Evolutionary conservation across 2,797 vertebrate genomes (phyloP).

Genomic region (Mallotus villosus): DNA sequence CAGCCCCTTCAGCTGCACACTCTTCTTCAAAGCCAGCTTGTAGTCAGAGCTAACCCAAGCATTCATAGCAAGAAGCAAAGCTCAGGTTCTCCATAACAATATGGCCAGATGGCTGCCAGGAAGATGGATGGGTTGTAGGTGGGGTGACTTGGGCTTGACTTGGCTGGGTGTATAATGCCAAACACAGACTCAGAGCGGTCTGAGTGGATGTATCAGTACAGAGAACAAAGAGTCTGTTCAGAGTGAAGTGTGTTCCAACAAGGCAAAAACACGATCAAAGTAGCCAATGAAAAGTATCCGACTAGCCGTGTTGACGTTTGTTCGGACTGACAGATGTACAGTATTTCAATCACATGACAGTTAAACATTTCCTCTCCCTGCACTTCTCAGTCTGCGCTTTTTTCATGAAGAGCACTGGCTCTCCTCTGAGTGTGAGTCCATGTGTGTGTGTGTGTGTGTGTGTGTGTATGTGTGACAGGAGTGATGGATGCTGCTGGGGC

Average conservation of each 20-base stretch:
- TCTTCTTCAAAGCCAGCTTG: constrained; percentile 63
- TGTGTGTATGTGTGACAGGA: constrained; percentile 51
- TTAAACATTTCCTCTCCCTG: background rate
- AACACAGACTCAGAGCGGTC: constrained; percentile 56
- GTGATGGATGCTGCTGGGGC: constrained; percentile 72
- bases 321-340: background rate
- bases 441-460: background rate
- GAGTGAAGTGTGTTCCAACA: constrained; percentile 41
- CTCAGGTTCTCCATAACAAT: constrained; percentile 65
- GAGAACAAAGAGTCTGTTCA: constrained; percentile 53
- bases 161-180: constrained; percentile 71
- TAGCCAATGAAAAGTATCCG: background rate
- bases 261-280: constrained; percentile 48
- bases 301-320: background rate
- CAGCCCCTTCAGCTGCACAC: constrained; percentile 50
- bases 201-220: constrained; percentile 46
- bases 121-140: constrained; percentile 80
- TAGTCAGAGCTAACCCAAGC: constrained; percentile 47
- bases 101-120: constrained; percentile 77
- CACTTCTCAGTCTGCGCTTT: background rate
- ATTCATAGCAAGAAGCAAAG: constrained; percentile 44
- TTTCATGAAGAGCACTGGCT: background rate
- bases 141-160: constrained; percentile 70
- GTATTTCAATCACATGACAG: background rate
- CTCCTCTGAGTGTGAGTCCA: background rate